Percentiles rank a stretch among this genome's conserved stretches.
phyloP scores from a whole-genome alignment of 1,140 invertebrate species.

The Rhagoletis zephyria region DNA sequence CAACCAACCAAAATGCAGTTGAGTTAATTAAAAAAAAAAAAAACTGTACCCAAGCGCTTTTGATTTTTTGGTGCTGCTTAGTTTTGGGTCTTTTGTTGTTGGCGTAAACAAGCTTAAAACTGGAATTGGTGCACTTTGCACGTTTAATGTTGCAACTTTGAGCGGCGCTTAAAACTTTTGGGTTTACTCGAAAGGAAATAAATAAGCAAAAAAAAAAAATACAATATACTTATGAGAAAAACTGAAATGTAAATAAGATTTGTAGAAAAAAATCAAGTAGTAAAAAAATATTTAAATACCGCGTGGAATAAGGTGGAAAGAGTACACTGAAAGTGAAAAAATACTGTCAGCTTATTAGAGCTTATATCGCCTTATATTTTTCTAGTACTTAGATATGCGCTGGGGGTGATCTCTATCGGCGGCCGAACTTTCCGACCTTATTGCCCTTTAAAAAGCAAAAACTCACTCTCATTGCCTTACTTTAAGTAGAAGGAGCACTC shows the following conservation, averaged over 20 bases:
- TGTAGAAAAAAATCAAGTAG: not conserved
- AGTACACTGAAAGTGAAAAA: too few relatives aligned
- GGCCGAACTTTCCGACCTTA: too few relatives aligned
- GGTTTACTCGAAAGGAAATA: too few relatives aligned
- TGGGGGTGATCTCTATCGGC: too few relatives aligned
- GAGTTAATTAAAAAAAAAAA: not conserved
- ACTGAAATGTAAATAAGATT: not conserved
- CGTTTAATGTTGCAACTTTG: slow-evolving; percentile 20
- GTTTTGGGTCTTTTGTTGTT: not conserved
- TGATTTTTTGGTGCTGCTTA: not conserved
- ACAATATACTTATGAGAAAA: not conserved
- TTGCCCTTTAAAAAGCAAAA: too few relatives aligned
- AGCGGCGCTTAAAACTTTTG: not conserved
- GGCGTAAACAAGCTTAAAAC: not conserved
- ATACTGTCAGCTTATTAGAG: too few relatives aligned
- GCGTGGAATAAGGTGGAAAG: too few relatives aligned
- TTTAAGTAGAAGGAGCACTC: too few relatives aligned
- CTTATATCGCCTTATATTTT: too few relatives aligned
- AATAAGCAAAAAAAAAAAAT: not conserved
- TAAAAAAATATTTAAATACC: too few relatives aligned
- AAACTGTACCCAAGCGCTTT: not conserved
- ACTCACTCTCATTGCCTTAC: too few relatives aligned
- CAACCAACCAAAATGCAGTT: not conserved
- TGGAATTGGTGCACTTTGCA: slow-evolving; percentile 39
- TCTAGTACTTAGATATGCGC: too few relatives aligned